Evolutionary conservation across 2,888 invertebrate genomes (phyloP).

Genomic region (Chrysolina haemoptera): DNA sequence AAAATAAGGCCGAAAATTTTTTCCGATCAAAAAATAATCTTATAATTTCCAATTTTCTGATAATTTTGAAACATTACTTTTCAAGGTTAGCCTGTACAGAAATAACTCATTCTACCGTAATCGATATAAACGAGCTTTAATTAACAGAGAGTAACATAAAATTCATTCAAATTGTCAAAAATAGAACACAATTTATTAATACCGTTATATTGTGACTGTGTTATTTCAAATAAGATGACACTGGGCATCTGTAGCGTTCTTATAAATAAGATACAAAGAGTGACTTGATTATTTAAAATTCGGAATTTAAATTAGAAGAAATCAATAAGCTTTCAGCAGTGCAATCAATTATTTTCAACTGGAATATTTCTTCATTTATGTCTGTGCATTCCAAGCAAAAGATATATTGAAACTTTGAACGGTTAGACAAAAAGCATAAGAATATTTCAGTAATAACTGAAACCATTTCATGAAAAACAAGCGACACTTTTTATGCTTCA

Average conservation of each 20-base stretch:
- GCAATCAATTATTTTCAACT: no score
- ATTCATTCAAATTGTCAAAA: neutral
- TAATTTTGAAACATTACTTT: no score
- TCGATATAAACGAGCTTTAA: no score
- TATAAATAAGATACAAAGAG: neutral
- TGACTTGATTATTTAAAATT: neutral
- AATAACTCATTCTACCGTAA: no score
- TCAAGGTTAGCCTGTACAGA: no score
- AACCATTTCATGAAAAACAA: conserved; percentile 43
- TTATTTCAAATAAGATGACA: neutral
- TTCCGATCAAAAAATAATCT: no score
- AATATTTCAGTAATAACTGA: conserved; percentile 6
- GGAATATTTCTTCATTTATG: no score
- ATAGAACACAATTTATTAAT: conserved; percentile 11
- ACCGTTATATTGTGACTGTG: neutral
- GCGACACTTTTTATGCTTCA: conserved; percentile 57
- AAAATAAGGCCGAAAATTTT: no score
- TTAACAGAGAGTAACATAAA: no score
- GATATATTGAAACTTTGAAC: neutral
- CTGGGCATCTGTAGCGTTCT: neutral
- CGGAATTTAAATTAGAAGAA: neutral
- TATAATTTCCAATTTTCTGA: no score
- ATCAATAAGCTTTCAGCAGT: no score
- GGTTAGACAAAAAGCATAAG: neutral
- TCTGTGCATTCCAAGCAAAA: neutral